phyloP scores from a whole-genome alignment of 2,888 invertebrate species.

The Leptopilina myrica region DNA sequence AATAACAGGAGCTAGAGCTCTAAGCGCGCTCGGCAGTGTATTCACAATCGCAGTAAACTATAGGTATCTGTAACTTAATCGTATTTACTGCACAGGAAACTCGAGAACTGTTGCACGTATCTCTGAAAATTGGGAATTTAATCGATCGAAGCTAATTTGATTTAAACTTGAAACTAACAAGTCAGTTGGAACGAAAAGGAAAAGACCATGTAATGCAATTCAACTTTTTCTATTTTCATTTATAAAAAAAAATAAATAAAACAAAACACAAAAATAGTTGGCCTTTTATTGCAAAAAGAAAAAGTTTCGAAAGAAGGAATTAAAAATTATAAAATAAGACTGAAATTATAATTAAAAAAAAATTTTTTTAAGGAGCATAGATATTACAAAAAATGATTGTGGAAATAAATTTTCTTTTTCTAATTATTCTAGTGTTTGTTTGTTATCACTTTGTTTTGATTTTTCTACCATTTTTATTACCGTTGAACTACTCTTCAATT shows the following conservation, averaged over 20 bases:
- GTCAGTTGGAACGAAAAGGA: background rate
- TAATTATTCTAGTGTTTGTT: too few species aligned
- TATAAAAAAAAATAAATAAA: background rate
- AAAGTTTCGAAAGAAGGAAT: too few species aligned
- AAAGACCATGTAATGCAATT: constrained; percentile 7
- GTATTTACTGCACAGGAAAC: constrained; percentile 63
- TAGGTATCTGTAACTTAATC: constrained; percentile 69
- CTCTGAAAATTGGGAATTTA: constrained; percentile 33
- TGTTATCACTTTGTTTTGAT: too few species aligned
- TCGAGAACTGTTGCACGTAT: constrained; percentile 45
- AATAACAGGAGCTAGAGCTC: constrained; percentile 69
- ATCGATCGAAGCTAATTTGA: constrained; percentile 31
- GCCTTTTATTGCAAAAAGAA: too few species aligned
- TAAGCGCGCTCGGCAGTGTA: constrained; percentile 76
- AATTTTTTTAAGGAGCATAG: too few species aligned
- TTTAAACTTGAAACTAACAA: constrained; percentile 12
- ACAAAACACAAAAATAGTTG: too few species aligned
- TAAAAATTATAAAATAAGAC: too few species aligned
- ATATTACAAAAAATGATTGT: too few species aligned
- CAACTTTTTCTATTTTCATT: constrained; percentile 14
- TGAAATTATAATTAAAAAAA: too few species aligned
- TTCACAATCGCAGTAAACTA: constrained; percentile 74
- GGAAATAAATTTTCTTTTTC: too few species aligned
- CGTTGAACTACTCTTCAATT: too few species aligned
- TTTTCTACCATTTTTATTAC: too few species aligned